Conservation (phyloP, 2,797 vertebrate species). For the Phyllotis vaccarum region DNA sequence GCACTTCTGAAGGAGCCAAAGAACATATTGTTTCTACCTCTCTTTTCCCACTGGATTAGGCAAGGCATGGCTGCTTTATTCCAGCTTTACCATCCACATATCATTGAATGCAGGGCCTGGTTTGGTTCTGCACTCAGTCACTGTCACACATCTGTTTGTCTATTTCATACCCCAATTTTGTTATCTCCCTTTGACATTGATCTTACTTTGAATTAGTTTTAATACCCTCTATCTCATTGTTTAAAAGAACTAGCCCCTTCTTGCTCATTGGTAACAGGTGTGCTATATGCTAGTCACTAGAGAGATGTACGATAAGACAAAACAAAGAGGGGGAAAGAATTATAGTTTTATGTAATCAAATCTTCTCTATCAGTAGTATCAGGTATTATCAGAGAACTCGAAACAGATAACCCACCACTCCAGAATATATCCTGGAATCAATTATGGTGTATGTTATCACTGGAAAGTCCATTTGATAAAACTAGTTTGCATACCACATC, state of each 20-base stretch:
- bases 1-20: constrained; percentile 30
- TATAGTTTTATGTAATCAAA: background rate
- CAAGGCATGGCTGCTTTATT: background rate
- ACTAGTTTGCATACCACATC: background rate
- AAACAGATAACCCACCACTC: background rate
- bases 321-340: background rate
- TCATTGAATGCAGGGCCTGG: background rate
- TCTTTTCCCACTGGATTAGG: background rate
- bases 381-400: background rate
- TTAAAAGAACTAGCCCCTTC: constrained; percentile 31
- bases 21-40: background rate
- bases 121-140: background rate
- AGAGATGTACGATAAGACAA: background rate
- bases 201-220: constrained; percentile 18
- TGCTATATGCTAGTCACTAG: background rate
- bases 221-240: constrained; percentile 26
- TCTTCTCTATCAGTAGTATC: background rate
- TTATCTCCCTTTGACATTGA: background rate
- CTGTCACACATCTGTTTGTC: background rate
- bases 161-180: background rate
- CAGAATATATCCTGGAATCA: background rate
- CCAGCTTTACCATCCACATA: background rate
- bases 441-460: constrained; percentile 13
- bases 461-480: constrained; percentile 6
- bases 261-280: background rate